Base-by-base conservation (phyloP, 1,140 invertebrate species). In the Atta texana region DNA sequence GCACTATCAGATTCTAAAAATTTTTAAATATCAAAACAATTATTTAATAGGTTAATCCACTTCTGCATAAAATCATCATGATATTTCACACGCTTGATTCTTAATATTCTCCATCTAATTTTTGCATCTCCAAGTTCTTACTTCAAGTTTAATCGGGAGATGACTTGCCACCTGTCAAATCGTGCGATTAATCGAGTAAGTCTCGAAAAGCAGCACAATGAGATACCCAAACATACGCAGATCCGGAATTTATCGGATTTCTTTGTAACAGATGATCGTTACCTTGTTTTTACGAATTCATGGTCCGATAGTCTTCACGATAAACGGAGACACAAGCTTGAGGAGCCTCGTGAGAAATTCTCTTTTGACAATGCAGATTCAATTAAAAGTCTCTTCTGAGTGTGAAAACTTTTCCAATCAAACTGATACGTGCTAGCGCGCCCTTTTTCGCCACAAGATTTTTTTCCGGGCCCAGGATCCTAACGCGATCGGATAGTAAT, bases 321-420 rank as follows among this genome's bases (percentile, higher is more conserved):
- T 82, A 84, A 71, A 74, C 16, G 34, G 53, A 24, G 3, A 1
- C 53, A 57, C 3, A 39, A 44, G 8, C 34, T 18, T n/a, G 34
- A 75, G 10, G 18, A 4, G 8, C 24, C 12, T 7, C 51, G 39
- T 31, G 49, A 88, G 72, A 44, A 74, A 55, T 55, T 64, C 44
- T 66, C 53, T 61, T 55, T 74, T 51, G 57, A 90, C 86, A 85
- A 92, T 92, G 91, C 88, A 92, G 89, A 93, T 93, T 93, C 89
- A 92, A 92, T 93, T 91, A 93, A 93, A 92, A 87, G 91, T 86
- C 55, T 31, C 72, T 68, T 49, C 21, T 53, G 21, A 75, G 88
- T 69, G 18, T 61, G 71, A 89, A 89, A 94, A 94, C 89, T 94
- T 94, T 94, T 94, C 89, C 91, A 94, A 94, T 94, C 92, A 93